A percentile compares a stretch with the other conserved stretches of the same genome.
Conservation (phyloP, 2,797 vertebrate species). For the Halcyon leucocephala region DNA sequence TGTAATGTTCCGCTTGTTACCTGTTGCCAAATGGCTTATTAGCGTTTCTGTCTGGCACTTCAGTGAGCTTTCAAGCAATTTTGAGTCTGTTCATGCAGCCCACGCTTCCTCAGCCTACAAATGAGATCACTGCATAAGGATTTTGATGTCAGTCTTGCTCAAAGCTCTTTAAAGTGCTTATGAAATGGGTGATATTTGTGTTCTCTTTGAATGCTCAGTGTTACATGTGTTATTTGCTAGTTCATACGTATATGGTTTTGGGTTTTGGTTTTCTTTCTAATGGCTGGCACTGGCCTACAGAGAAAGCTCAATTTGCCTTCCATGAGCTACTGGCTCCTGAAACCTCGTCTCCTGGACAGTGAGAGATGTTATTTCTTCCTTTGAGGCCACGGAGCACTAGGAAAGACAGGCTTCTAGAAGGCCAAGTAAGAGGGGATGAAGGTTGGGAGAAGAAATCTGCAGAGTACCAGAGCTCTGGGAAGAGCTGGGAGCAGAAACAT, state of each 20-base stretch:
- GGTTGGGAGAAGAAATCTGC: background rate
- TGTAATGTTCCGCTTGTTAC: background rate
- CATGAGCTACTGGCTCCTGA: background rate
- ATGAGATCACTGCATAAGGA: background rate
- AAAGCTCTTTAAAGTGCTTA: background rate
- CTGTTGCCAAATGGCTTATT: background rate
- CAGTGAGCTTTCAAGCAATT: background rate
- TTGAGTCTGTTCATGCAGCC: background rate
- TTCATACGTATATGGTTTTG: background rate
- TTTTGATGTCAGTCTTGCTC: background rate
- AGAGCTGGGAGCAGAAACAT: background rate
- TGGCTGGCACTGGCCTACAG: background rate
- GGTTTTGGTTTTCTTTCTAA: background rate
- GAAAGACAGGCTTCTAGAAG: background rate
- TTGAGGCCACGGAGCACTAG: background rate
- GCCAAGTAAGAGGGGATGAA: background rate
- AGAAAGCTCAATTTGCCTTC: background rate
- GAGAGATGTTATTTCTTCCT: background rate
- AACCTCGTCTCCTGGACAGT: background rate
- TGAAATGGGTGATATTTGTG: background rate
- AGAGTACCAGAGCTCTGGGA: background rate
- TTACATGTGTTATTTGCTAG: background rate
- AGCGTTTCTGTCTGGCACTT: background rate
- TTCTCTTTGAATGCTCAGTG: background rate
- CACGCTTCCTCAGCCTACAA: background rate